Conservation (phyloP, 2,113 vertebrate species). For the Poicephalus gulielmi region DNA sequence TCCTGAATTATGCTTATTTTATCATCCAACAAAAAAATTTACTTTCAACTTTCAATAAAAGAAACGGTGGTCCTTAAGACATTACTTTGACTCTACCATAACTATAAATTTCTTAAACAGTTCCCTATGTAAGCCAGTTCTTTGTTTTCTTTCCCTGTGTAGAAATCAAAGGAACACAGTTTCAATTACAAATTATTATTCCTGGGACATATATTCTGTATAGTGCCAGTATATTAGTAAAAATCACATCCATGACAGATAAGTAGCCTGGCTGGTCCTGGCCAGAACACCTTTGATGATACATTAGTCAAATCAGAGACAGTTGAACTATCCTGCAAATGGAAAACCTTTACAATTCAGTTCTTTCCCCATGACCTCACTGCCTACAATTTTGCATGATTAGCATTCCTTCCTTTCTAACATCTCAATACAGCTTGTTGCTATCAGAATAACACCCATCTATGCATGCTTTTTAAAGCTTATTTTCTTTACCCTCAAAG, state of each 20-base stretch:
- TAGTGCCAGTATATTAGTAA: not conserved
- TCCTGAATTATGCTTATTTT: not conserved
- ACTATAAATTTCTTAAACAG: not conserved
- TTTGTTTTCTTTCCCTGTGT: not conserved
- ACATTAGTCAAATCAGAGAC: not conserved
- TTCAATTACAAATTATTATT: not conserved
- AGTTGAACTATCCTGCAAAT: not conserved
- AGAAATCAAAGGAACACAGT: not conserved
- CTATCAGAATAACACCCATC: not conserved
- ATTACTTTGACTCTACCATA: not conserved
- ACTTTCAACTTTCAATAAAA: not conserved
- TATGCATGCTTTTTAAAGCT: not conserved
- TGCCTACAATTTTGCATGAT: not conserved
- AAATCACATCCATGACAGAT: not conserved
- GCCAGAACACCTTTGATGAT: not conserved
- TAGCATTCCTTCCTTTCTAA: not conserved
- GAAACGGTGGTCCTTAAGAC: not conserved
- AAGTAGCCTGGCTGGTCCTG: not conserved
- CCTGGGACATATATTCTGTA: not conserved
- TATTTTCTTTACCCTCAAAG: not conserved
- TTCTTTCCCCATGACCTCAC: not conserved
- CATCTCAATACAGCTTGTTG: not conserved
- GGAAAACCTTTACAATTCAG: not conserved
- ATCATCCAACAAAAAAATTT: not conserved
- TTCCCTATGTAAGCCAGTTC: not conserved